A percentile compares a stretch with the other conserved stretches of the same genome.
phyloP scores from a whole-genome alignment of 2,113 vertebrate species.

The Tragelaphus imberbis region DNA sequence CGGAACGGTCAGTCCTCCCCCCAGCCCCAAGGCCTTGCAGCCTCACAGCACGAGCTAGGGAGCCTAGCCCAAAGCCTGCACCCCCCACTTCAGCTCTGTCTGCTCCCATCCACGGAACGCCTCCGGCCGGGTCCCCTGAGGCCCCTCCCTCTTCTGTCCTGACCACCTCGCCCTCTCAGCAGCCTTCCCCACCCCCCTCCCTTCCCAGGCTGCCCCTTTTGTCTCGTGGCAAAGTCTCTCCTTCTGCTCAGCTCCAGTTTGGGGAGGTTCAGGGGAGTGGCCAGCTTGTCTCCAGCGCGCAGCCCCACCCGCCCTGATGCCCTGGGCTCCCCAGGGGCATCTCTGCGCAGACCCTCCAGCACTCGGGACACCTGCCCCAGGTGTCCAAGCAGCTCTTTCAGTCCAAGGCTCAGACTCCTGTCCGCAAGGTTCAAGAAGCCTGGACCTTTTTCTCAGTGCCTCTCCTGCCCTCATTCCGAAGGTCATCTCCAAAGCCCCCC shows the following conservation, averaged over 20 bases:
- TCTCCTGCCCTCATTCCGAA: not conserved
- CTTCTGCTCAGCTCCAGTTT: not conserved
- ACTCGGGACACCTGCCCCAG: not conserved
- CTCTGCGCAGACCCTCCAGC: not conserved
- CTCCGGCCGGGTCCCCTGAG: not conserved
- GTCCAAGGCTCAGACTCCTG: rapidly evolving
- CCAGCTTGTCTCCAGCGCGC: rapidly evolving
- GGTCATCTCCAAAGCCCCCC: not conserved
- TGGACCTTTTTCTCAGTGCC: rapidly evolving
- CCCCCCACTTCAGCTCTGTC: rapidly evolving
- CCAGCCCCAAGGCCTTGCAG: rapidly evolving
- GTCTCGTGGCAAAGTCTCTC: rapidly evolving
- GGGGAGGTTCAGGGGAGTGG: not conserved
- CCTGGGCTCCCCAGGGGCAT: not conserved
- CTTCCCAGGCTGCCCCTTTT: not conserved
- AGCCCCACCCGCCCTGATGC: not conserved
- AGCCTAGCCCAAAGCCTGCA: not conserved
- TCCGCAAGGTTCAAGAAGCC: rapidly evolving
- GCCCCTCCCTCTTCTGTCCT: too few species aligned
- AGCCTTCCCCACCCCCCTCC: not conserved
- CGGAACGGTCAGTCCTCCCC: rapidly evolving
- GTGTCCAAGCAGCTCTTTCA: rapidly evolving
- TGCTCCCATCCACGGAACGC: rapidly evolving
- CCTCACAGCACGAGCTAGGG: rapidly evolving
- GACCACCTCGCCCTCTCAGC: rapidly evolving